A percentile compares a stretch with the other conserved stretches of the same genome.
These are phyloP conservation scores for Zophobas morio DNA, from an alignment of 1,140 invertebrate species.

Conservation along the genomic window DNA sequence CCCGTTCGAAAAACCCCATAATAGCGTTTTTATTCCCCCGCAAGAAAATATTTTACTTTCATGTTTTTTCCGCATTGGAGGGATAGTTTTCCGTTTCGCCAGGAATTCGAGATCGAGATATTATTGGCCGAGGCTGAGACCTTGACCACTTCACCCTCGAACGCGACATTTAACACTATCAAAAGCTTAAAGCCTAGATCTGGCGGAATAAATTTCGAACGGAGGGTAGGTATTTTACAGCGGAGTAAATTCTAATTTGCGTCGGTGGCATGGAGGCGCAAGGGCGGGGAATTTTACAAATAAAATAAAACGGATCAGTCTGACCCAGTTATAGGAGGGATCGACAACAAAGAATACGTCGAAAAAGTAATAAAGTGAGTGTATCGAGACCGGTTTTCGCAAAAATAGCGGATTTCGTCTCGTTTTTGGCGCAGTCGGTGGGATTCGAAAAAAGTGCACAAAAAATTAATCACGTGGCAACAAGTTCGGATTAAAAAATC, in stretches of 20 bases:
- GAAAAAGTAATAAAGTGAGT: too few species aligned
- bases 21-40: neutral
- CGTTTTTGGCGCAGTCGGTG: too few species aligned
- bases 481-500: too few species aligned
- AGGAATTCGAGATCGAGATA: slow-evolving; percentile 2
- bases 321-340: too few species aligned
- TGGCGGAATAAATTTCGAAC: neutral
- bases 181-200: neutral
- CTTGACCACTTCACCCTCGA: slow-evolving; percentile 1
- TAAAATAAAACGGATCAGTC: neutral
- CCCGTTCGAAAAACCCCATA: neutral
- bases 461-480: too few species aligned
- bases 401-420: too few species aligned
- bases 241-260: slow-evolving; percentile 7
- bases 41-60: neutral
- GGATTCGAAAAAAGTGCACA: too few species aligned
- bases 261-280: neutral
- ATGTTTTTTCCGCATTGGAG: neutral
- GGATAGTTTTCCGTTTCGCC: neutral
- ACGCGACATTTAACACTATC: slow-evolving; percentile 2
- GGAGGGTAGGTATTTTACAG: neutral
- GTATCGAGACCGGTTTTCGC: too few species aligned
- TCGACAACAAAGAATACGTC: too few species aligned
- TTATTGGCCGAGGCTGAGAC: neutral
- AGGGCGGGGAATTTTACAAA: neutral